phyloP scores from a whole-genome alignment of 2,888 invertebrate species.

The Aspidiotus rigidus region DNA sequence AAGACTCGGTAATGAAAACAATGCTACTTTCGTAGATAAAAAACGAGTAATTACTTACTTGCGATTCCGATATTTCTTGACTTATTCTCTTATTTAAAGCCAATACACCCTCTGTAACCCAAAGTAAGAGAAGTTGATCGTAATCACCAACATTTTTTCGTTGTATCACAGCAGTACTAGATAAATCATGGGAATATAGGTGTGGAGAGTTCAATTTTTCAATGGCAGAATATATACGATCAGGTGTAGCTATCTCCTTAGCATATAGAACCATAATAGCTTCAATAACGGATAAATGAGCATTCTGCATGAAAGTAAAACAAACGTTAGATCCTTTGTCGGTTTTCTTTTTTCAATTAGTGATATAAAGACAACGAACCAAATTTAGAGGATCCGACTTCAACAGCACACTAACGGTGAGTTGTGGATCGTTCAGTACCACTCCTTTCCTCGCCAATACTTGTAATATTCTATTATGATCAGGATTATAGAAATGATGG shows the following conservation, averaged over 20 bases:
- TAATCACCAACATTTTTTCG: slow-evolving; percentile 46
- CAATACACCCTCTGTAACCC: slow-evolving; percentile 80
- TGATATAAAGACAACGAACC: slow-evolving; percentile 50
- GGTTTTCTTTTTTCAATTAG: neutral
- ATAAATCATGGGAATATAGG: slow-evolving; percentile 39
- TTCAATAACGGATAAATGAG: slow-evolving; percentile 92
- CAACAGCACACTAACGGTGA: slow-evolving; percentile 91
- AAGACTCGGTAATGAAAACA: no score
- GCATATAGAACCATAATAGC: slow-evolving; percentile 89
- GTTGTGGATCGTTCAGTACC: slow-evolving; percentile 71
- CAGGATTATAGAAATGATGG: slow-evolving; percentile 89
- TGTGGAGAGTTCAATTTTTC: slow-evolving; percentile 52
- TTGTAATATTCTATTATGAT: slow-evolving; percentile 91
- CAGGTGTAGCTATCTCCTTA: slow-evolving; percentile 80
- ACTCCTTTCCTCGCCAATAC: slow-evolving; percentile 85
- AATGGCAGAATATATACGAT: slow-evolving; percentile 75
- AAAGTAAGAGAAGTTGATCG: slow-evolving; percentile 74
- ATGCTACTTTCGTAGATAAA: no score
- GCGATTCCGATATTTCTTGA: slow-evolving; percentile 39
- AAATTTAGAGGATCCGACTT: slow-evolving; percentile 90
- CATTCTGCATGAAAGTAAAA: slow-evolving; percentile 53
- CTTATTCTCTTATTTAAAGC: slow-evolving; percentile 55
- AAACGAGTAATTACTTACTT: neutral
- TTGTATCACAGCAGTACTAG: slow-evolving; percentile 30
- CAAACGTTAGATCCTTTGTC: neutral